These are phyloP conservation scores for Aplocera efformata DNA, from an alignment of 2,888 invertebrate genomes.

Conservation along the genomic window DNA sequence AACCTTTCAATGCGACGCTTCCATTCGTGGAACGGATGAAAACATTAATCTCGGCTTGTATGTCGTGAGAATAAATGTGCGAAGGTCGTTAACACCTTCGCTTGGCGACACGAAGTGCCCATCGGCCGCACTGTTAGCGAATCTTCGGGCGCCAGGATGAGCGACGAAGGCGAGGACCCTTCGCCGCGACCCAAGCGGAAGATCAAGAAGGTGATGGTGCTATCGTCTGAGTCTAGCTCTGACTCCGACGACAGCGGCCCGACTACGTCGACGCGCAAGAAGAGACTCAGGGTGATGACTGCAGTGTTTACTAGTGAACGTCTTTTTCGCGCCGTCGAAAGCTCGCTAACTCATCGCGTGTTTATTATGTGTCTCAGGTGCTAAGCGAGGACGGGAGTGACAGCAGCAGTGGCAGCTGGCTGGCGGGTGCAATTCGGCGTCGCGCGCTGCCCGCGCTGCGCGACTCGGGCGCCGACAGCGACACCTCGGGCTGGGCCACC, in stretches of 20 bases:
- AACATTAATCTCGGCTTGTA: slow-evolving; percentile 38
- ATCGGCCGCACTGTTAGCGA: slow-evolving; percentile 45
- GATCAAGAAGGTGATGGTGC: slow-evolving; percentile 57
- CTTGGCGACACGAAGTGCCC: slow-evolving; percentile 65
- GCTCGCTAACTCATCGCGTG: slow-evolving; percentile 11
- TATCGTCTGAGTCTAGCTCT: slow-evolving; percentile 59
- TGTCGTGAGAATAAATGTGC: slow-evolving; percentile 42
- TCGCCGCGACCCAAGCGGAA: slow-evolving; percentile 58
- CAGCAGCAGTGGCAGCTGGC: slow-evolving; percentile 66
- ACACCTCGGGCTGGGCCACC: slow-evolving; percentile 52
- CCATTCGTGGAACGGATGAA: slow-evolving; percentile 50
- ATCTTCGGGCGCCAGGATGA: slow-evolving; percentile 52
- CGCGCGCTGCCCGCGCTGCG: slow-evolving; percentile 55
- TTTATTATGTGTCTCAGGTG: slow-evolving; percentile 63
- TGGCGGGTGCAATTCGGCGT: slow-evolving; percentile 47
- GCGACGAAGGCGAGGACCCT: slow-evolving; percentile 66
- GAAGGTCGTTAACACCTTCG: slow-evolving; percentile 73
- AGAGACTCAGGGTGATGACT: slow-evolving; percentile 66
- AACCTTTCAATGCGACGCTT: slow-evolving; percentile 39
- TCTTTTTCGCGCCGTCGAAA: neutral
- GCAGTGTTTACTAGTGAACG: neutral
- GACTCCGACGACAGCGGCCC: slow-evolving; percentile 72
- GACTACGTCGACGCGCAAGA: slow-evolving; percentile 60
- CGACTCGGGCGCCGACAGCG: slow-evolving; percentile 63
- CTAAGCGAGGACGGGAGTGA: slow-evolving; percentile 74